These are phyloP conservation scores for Polypedilum pembai DNA, from an alignment of 1,140 invertebrate genomes.

Conservation along the genomic window DNA sequence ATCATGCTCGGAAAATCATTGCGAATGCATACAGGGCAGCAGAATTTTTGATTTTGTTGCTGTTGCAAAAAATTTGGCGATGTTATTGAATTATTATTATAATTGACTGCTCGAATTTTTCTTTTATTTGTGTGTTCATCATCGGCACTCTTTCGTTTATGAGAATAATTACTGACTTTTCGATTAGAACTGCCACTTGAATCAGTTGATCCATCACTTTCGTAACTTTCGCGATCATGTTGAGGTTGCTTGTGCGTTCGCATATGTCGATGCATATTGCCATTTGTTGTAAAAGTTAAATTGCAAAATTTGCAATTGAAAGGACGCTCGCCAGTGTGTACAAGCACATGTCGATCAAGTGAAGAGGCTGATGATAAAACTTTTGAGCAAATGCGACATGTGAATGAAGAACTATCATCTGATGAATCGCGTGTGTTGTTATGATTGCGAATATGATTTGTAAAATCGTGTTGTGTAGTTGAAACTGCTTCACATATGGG, in stretches of 20 bases:
- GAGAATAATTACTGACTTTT: constrained; percentile 31
- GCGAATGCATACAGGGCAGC: constrained; percentile 54
- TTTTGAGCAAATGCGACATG: constrained; percentile 49
- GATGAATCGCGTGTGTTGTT: constrained; percentile 46
- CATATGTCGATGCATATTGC: constrained; percentile 81
- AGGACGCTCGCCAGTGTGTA: constrained; percentile 66
- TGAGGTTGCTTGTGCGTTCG: constrained; percentile 56
- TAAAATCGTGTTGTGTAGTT: constrained; percentile 56
- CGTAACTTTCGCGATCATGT: constrained; percentile 41
- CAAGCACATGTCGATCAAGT: constrained; percentile 64
- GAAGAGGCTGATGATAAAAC: constrained; percentile 69
- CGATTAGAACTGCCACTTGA: constrained; percentile 28
- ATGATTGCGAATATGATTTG: constrained; percentile 59
- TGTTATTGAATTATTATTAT: constrained; percentile 18
- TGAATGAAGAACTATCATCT: constrained; percentile 46
- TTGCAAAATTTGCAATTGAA: constrained; percentile 72
- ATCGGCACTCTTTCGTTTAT: constrained; percentile 36
- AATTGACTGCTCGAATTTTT: constrained; percentile 32
- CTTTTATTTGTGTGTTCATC: constrained; percentile 37
- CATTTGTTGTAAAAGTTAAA: constrained; percentile 79
- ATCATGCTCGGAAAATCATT: constrained; percentile 53
- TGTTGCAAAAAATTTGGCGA: constrained; percentile 29
- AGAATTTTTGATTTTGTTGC: constrained; percentile 36
- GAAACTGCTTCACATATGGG: constrained; percentile 56
- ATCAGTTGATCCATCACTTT: constrained; percentile 42